Base-by-base conservation (phyloP, 2,113 vertebrate genomes). In the Saguinus midas region DNA sequence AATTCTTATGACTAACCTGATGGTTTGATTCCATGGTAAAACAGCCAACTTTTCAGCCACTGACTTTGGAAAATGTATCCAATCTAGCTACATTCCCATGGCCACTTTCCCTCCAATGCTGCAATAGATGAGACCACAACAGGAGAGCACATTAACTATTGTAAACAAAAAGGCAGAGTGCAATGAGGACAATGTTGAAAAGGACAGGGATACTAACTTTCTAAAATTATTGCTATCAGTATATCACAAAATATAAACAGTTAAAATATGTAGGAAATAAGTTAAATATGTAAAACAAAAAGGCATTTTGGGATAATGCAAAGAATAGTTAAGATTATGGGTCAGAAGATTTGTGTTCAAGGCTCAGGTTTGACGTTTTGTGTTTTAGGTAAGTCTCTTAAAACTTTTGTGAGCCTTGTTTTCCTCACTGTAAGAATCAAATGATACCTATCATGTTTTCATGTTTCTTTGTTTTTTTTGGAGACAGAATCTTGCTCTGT, bases 311-410 rank as follows among this genome's bases (percentile, higher is more conserved):
- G 8, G 32, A 57, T 29, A 88, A 37, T 78, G 45, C 73, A 90
- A 95, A 58, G n/a, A 70, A 37, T 52, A 83, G n/a, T 90, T 90
- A 40, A 64, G 55, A 87, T 75, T 97, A 21, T 73, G 50, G 37
- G 81, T 91, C 76, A 81, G 72, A 93, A 85, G 32, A 85, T 37
- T 14, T 79, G 17, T 95, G 55, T 84, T 94, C 85, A 55, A 79
- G 81, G 55, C 43, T 92, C 72, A 91, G 23, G 43, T 94, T 80
- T 97, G 86, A 81, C 40, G 52, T 94, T 88, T 87, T 95, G 66
- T 97, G 23, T 88, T 73, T 88, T 97, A 73, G 95, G 93, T 98
- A 93, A 98, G 95, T 98, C 52, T 61, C 29, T 78, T 78, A 95
- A 92, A 92, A 85, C 7, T 70, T 90, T 21, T 76, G 14, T 94